These are phyloP conservation scores for Gymnoscopelus braueri DNA, from an alignment of 2,797 vertebrate genomes.

Conservation along the genomic window DNA sequence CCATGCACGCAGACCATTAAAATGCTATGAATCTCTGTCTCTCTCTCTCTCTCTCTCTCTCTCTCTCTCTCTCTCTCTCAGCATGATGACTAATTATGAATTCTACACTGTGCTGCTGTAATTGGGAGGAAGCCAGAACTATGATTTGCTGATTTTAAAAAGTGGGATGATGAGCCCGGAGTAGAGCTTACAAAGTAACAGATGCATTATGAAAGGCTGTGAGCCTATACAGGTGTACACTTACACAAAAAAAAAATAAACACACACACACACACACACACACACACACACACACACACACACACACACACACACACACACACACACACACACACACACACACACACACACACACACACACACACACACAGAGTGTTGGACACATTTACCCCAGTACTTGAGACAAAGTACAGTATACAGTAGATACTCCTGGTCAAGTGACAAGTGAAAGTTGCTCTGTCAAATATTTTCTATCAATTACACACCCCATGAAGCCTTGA, in stretches of 20 bases:
- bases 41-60: background rate
- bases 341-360: background rate
- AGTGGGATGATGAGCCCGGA: background rate
- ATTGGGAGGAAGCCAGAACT: constrained; percentile 15
- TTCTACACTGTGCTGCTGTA: constrained; percentile 6
- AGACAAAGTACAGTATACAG: too few species aligned
- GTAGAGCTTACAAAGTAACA: background rate
- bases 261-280: too few species aligned
- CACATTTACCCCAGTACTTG: too few species aligned
- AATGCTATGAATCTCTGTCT: constrained; percentile 14
- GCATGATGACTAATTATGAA: constrained; percentile 21
- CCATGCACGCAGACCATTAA: background rate
- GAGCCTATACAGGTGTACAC: background rate
- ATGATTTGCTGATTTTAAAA: constrained; percentile 34
- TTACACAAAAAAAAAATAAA: background rate
- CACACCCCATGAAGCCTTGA: too few species aligned
- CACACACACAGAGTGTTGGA: background rate
- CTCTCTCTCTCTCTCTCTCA: background rate
- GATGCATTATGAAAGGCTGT: constrained; percentile 3
- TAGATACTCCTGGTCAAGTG: too few species aligned
- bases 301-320: too few species aligned
- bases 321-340: background rate
- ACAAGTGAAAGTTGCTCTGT: too few species aligned
- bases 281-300: too few species aligned
- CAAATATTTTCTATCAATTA: too few species aligned